Evolutionary conservation across 2,113 vertebrate species (phyloP).

Genomic region (Turdus rufiventris): DNA sequence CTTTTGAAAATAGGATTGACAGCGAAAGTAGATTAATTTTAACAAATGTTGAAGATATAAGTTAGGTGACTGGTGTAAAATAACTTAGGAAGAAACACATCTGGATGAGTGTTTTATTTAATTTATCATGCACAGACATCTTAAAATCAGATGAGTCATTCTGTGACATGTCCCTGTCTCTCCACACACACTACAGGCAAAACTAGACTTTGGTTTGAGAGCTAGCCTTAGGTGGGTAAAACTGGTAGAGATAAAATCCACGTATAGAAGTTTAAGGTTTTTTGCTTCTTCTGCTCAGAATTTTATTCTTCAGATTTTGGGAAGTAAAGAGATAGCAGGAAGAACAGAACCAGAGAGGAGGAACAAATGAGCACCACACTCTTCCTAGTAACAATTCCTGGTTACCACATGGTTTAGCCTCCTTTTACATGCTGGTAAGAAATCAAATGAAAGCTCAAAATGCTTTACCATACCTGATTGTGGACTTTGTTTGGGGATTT

Average conservation of each 20-base stretch:
- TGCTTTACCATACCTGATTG: constrained; percentile 87
- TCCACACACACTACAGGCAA: neutral
- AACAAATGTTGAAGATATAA: neutral
- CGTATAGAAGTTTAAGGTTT: neutral
- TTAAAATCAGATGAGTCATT: neutral
- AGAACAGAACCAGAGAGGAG: neutral
- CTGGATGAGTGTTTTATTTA: neutral
- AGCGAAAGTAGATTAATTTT: neutral
- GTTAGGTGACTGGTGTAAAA: neutral
- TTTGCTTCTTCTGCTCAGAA: neutral
- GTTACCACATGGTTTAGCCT: constrained; percentile 22
- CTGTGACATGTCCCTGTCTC: neutral
- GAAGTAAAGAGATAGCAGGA: neutral
- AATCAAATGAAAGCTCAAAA: constrained; percentile 70
- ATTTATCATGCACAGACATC: neutral
- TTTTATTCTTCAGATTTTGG: neutral
- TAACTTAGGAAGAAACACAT: neutral
- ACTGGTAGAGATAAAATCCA: neutral
- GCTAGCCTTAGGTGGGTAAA: neutral
- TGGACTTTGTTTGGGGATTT: constrained; percentile 87
- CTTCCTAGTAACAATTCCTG: constrained; percentile 17
- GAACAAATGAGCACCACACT: neutral
- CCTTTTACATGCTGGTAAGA: constrained; percentile 16
- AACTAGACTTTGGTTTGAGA: neutral
- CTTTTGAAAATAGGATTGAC: neutral